phyloP scores from a whole-genome alignment of 1,140 invertebrate genomes.

The Brachionus sp. region DNA sequence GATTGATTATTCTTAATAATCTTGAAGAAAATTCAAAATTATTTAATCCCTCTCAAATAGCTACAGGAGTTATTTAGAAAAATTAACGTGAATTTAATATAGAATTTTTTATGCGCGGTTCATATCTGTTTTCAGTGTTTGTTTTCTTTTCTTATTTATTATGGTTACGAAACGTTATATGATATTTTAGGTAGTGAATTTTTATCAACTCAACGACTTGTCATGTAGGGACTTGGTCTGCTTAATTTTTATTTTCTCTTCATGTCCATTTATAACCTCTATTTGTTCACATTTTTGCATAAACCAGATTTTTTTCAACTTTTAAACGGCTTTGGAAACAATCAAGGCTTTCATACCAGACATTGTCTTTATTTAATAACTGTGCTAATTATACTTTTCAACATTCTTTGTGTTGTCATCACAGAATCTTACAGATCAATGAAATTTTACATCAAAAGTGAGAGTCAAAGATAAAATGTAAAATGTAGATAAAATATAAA shows the following conservation, averaged over 20 bases:
- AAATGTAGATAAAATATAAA: too few relatives aligned
- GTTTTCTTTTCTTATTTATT: slow-evolving; percentile 20
- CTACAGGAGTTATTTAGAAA: not conserved
- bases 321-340: not conserved
- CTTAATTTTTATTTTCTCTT: not conserved
- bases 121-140: not conserved
- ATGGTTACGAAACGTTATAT: not conserved
- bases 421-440: slow-evolving; percentile 32
- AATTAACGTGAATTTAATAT: not conserved
- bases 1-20: not conserved
- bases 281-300: not conserved
- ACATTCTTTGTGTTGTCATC: not conserved
- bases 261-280: not conserved
- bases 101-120: not conserved
- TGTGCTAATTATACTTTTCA: slow-evolving; percentile 21
- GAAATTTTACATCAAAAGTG: slow-evolving; percentile 33
- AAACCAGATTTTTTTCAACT: not conserved
- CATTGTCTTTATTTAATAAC: slow-evolving; percentile 14
- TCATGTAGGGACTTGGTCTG: not conserved
- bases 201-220: not conserved
- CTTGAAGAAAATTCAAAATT: not conserved
- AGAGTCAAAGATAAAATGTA: slow-evolving; percentile 6
- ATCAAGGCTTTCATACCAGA: not conserved
- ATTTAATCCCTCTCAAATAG: not conserved
- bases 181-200: slow-evolving; percentile 14